These are phyloP conservation scores for Lepidotrigona ventralis DNA, from an alignment of 1,140 invertebrate genomes.

Conservation along the genomic window DNA sequence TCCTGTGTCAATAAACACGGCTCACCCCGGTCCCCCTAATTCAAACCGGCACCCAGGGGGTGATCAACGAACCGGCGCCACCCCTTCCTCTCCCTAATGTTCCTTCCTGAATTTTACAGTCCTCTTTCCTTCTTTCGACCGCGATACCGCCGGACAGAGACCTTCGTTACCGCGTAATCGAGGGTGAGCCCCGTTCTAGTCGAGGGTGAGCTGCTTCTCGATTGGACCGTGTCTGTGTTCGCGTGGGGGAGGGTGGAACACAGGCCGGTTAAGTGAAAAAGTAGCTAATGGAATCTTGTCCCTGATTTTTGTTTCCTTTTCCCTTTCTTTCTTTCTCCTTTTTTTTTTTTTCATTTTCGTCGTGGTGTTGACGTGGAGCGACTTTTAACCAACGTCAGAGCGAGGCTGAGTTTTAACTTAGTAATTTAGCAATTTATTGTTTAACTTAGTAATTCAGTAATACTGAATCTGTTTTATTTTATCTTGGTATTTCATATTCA, in stretches of 20 bases:
- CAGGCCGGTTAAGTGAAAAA: not conserved
- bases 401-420: no score
- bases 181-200: not conserved
- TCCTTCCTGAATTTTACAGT: slow-evolving; percentile 64
- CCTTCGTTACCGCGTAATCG: not conserved
- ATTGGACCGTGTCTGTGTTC: slow-evolving; percentile 3
- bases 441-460: no score
- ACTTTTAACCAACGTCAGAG: not conserved
- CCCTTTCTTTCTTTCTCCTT: no score
- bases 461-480: no score
- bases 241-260: not conserved
- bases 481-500: no score
- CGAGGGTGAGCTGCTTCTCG: not conserved
- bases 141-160: slow-evolving; percentile 6
- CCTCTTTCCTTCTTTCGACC: slow-evolving; percentile 38
- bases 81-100: slow-evolving; percentile 55
- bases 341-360: no score
- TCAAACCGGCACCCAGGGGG: slow-evolving; percentile 60
- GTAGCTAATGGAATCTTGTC: slow-evolving; percentile 10
- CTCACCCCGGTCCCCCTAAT: slow-evolving; percentile 69
- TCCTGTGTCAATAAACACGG: slow-evolving; percentile 74
- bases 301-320: not conserved
- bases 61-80: slow-evolving; percentile 69
- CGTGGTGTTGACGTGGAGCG: not conserved
- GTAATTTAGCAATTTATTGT: no score